phyloP scores from a whole-genome alignment of 2,888 invertebrate species.

The Thelaira solivaga region DNA sequence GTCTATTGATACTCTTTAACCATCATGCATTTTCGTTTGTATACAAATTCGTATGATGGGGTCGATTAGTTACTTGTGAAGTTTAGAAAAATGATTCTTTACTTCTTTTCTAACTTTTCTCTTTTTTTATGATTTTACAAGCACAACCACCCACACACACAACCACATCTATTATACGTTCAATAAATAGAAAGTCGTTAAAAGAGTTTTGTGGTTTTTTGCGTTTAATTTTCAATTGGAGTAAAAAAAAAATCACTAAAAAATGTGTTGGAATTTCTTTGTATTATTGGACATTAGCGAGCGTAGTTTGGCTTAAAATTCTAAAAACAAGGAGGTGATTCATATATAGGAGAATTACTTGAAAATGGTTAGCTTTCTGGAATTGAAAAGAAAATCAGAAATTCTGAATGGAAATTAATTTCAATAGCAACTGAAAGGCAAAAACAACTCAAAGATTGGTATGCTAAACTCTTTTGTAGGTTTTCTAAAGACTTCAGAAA shows the following conservation, averaged over 20 bases:
- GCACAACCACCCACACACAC: not conserved
- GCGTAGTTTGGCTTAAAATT: too few relatives aligned
- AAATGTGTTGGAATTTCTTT: conserved; percentile 3
- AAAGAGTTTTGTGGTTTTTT: conserved; percentile 71
- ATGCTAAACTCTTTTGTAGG: too few relatives aligned
- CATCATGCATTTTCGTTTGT: too few relatives aligned
- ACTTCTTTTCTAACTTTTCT: not conserved
- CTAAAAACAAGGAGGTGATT: too few relatives aligned
- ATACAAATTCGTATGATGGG: conserved; percentile 26
- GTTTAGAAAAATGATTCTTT: not conserved
- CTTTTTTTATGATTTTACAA: not conserved
- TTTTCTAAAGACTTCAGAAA: too few relatives aligned
- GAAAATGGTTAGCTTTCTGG: too few relatives aligned
- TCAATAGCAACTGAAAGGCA: too few relatives aligned
- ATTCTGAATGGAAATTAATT: too few relatives aligned
- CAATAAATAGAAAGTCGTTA: conserved; percentile 73
- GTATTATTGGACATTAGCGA: too few relatives aligned
- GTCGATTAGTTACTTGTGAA: conserved; percentile 39
- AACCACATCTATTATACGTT: conserved; percentile 68
- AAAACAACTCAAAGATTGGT: too few relatives aligned
- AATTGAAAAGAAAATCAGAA: too few relatives aligned
- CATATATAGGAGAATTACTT: too few relatives aligned
- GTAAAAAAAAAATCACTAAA: conserved; percentile 71
- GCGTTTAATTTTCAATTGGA: conserved; percentile 71
- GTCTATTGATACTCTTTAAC: conserved; percentile 39